These are phyloP conservation scores for Sylvilagus floridanus DNA, from an alignment of 2,797 vertebrate genomes.

Conservation along the genomic window DNA sequence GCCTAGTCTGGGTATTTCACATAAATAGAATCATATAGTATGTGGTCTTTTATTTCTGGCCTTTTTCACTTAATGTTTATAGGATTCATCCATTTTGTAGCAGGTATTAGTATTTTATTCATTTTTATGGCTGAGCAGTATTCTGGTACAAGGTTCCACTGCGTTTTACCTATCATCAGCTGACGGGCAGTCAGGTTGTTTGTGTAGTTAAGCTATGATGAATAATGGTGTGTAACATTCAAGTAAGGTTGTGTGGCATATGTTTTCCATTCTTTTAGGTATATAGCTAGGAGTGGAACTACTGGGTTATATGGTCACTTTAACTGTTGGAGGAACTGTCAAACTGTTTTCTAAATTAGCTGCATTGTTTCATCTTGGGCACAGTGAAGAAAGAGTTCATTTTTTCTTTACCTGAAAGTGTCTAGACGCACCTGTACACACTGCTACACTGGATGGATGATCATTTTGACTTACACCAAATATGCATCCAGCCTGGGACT, in stretches of 20 bases:
- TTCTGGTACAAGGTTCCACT: neutral
- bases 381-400: neutral
- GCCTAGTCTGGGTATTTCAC: neutral
- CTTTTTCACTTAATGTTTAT: conserved; percentile 1
- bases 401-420: neutral
- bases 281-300: neutral
- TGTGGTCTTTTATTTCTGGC: neutral
- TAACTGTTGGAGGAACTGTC: neutral
- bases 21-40: neutral
- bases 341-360: neutral
- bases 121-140: neutral
- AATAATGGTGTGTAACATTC: neutral
- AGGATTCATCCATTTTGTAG: neutral
- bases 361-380: neutral
- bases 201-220: neutral
- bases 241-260: neutral
- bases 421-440: neutral
- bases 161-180: neutral
- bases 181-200: neutral
- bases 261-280: conserved; percentile 15
- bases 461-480: neutral
- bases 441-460: neutral
- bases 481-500: neutral
- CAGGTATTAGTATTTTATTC: neutral
- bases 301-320: neutral